Base-by-base conservation (phyloP, 2,113 vertebrate species). In the Psophia crepitans region DNA sequence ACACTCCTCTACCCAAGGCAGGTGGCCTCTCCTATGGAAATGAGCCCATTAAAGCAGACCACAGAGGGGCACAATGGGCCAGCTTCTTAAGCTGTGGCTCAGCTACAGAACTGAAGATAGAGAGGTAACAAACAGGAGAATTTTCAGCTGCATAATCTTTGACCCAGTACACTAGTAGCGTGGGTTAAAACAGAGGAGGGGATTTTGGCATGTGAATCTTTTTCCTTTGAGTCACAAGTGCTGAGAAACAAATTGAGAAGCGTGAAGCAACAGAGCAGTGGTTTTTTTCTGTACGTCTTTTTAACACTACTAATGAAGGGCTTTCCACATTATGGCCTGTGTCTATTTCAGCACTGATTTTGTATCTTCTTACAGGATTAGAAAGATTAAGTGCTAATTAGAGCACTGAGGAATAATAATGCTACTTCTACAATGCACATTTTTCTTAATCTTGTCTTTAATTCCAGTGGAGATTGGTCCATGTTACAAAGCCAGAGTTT, bases 391-490 rank as follows among this genome's bases (percentile, higher is more conserved):
- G 68, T 78, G 76, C 76, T 95, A 96, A 95, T 96, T 95, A 90
- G 88, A 84, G 56, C 35, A 75, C 35, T 60, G 60, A 44, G 64
- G 90, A 84, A 93, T 94, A 96, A 90, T 81, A 93, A 93, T 90
- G 53, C 71, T 93, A 87, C 84, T 94, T 90, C 78, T 89, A 57
- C 56, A 78, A 84, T 64, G 73, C 93, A 96, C 79, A 23, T 90
- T 97, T 96, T 96, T 95, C 82, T 92, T 95, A 94, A 93, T 92
- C 83, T 90, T 86, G 51, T 41, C 60, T 86, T 96, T 93, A 93
- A 96, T 90, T 90, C 76, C 87, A 86, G 64, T 22, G 60, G 58
- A 90, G 58, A 78, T 74, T 84, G 93, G 61, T 56, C 51, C 41
- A 57, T 9, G 12, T 81, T 93, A 94, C 85, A 95, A 96, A 96